Conservation (phyloP, 2,797 vertebrate species). For the Monodelphis domestica region DNA sequence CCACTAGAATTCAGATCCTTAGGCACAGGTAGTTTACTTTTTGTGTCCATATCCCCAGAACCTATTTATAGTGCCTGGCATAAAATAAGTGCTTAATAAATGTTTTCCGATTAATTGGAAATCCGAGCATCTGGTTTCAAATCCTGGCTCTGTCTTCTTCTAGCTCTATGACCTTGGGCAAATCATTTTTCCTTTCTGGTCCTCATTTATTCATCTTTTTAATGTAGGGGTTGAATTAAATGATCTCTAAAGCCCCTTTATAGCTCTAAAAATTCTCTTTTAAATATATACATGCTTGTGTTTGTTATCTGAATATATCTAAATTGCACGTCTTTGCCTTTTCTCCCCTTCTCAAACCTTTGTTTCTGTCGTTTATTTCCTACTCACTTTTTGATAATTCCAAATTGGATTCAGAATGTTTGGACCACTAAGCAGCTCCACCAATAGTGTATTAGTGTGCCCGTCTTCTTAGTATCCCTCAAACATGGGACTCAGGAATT, state of each 20-base stretch:
- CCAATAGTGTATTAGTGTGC: not conserved
- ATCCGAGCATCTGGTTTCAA: not conserved
- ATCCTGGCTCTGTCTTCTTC: not conserved
- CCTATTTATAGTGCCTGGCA: not conserved
- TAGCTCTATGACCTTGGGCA: not conserved
- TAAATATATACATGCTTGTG: not conserved
- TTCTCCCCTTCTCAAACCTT: not conserved
- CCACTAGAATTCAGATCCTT: not conserved
- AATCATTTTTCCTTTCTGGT: not conserved
- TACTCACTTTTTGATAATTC: not conserved
- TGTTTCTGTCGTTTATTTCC: not conserved
- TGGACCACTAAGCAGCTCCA: not conserved
- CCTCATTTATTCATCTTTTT: not conserved
- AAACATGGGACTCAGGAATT: not conserved
- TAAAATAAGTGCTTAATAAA: not conserved
- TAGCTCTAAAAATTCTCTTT: too few species aligned
- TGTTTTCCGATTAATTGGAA: not conserved
- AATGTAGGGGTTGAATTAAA: not conserved
- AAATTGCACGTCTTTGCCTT: not conserved
- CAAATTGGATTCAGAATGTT: not conserved
- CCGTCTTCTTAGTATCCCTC: not conserved
- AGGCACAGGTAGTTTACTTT: not conserved
- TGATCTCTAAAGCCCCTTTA: not conserved
- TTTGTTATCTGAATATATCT: not conserved
- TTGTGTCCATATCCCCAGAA: not conserved